Evolutionary conservation across 2,113 vertebrate species (phyloP).

Genomic region (Aphyosemion australe): DNA sequence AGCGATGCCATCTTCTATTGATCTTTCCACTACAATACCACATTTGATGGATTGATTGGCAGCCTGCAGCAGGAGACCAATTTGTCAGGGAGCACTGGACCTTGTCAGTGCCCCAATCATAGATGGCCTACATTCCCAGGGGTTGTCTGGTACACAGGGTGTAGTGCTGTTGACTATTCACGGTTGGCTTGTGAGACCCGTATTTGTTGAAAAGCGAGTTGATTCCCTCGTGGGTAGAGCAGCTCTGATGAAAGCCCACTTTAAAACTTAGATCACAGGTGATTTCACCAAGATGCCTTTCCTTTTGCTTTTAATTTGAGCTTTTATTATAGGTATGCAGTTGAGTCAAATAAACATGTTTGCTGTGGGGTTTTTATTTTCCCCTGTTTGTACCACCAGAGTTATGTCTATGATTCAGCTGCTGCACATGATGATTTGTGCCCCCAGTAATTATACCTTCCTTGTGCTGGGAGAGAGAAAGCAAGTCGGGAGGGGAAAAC

Average conservation of each 20-base stretch:
- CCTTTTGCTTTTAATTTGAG: conserved; percentile 34
- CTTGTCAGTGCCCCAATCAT: conserved; percentile 65
- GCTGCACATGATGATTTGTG: conserved; percentile 63
- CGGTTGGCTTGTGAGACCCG: conserved; percentile 19
- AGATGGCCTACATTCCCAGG: conserved; percentile 38
- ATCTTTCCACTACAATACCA: conserved; percentile 44
- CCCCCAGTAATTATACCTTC: conserved; percentile 70
- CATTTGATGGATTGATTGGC: conserved; percentile 76
- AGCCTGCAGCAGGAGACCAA: conserved; percentile 62
- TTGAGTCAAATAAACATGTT: conserved; percentile 55
- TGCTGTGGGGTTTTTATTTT: conserved; percentile 18
- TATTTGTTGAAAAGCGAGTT: conserved; percentile 9
- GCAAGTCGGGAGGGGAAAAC: background rate
- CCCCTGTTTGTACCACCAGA: conserved; percentile 23
- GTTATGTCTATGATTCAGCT: conserved; percentile 55
- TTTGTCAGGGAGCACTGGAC: conserved; percentile 66
- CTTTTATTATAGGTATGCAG: conserved; percentile 22
- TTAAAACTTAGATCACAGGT: conserved; percentile 23
- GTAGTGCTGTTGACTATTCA: conserved; percentile 29
- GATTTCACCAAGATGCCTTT: conserved; percentile 21
- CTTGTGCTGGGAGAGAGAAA: conserved; percentile 20
- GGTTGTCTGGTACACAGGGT: background rate
- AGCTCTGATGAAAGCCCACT: conserved; percentile 30
- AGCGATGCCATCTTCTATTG: conserved; percentile 51
- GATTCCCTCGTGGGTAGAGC: conserved; percentile 9